These are phyloP conservation scores for Pterocles gutturalis DNA, from an alignment of 2,113 vertebrate species.

Conservation along the genomic window DNA sequence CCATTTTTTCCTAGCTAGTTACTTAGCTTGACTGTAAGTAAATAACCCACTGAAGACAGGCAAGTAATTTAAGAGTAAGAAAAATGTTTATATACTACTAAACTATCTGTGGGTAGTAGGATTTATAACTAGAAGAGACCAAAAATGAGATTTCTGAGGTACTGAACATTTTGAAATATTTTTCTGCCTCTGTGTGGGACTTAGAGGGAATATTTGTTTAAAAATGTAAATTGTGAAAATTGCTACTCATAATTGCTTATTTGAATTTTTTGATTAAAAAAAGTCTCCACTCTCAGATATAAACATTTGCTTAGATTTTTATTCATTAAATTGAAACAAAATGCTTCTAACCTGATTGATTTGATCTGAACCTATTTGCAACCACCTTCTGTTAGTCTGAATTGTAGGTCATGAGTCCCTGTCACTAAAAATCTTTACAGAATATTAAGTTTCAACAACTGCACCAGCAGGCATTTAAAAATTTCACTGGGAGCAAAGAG, in stretches of 20 bases:
- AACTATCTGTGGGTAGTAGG: background rate
- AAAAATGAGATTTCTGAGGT: background rate
- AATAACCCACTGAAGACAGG: background rate
- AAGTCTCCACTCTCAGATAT: rapidly evolving
- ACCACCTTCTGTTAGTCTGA: background rate
- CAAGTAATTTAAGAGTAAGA: background rate
- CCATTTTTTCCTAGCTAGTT: background rate
- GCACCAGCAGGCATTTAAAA: background rate
- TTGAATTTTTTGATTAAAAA: background rate
- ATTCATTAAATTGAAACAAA: background rate
- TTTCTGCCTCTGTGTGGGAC: background rate
- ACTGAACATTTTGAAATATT: background rate
- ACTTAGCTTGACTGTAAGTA: background rate
- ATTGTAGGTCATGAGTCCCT: background rate
- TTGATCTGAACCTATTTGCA: background rate
- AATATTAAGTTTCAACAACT: background rate
- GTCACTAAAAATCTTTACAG: background rate
- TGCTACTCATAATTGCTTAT: background rate
- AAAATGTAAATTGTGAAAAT: background rate
- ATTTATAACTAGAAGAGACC: background rate
- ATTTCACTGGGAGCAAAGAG: background rate
- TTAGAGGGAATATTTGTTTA: background rate
- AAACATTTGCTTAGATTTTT: background rate
- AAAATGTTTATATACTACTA: background rate
- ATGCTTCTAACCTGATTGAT: background rate